Evolutionary conservation across 1,140 invertebrate species (phyloP).

Genomic region (Odontomachus brunneus): DNA sequence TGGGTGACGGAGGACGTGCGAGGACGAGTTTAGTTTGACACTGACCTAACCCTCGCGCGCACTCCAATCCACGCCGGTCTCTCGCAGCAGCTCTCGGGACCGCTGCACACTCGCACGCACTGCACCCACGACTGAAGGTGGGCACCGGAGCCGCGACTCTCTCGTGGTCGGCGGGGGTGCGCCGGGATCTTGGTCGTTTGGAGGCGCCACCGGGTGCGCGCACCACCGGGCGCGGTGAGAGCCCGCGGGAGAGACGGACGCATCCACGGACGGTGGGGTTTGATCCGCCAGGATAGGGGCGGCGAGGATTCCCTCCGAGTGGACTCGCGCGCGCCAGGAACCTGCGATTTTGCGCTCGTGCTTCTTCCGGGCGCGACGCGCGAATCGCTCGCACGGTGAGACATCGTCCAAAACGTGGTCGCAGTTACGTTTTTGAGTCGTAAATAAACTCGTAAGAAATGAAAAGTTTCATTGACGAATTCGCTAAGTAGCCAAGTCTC

Average conservation of each 20-base stretch:
- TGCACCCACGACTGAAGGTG: slow-evolving; percentile 84
- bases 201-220: slow-evolving; percentile 76
- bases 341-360: slow-evolving; percentile 73
- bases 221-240: slow-evolving; percentile 51
- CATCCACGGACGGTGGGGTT: slow-evolving; percentile 18
- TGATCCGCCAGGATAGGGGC: slow-evolving; percentile 12
- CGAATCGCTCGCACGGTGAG: slow-evolving; percentile 31
- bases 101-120: slow-evolving; percentile 84
- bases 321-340: slow-evolving; percentile 49
- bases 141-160: slow-evolving; percentile 26
- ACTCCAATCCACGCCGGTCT: slow-evolving; percentile 78
- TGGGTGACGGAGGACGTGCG: neutral
- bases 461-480: too few species aligned
- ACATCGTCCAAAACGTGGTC: too few species aligned
- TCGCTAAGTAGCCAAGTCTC: too few species aligned
- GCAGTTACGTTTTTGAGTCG: too few species aligned
- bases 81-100: slow-evolving; percentile 77
- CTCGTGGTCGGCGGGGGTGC: slow-evolving; percentile 40
- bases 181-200: slow-evolving; percentile 47
- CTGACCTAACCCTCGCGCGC: slow-evolving; percentile 78
- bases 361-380: slow-evolving; percentile 21
- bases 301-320: slow-evolving; percentile 23
- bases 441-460: too few species aligned
- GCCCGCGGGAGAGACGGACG: slow-evolving; percentile 21
- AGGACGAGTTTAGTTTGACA: slow-evolving; percentile 57